Conservation (phyloP, 2,113 vertebrate species). For the Stigmatopora nigra region DNA sequence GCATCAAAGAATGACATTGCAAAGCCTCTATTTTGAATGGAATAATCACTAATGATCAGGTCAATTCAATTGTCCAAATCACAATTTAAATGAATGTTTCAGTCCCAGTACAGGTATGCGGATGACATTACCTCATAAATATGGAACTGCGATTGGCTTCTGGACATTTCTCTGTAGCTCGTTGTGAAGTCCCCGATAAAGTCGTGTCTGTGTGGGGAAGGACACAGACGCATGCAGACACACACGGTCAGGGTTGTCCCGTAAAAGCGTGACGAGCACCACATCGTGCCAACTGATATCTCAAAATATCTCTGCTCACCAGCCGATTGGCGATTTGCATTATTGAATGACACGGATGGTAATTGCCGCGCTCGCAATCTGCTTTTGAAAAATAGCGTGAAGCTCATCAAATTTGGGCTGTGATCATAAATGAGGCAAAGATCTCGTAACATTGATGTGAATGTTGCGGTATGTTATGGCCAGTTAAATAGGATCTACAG, state of each 20-base stretch:
- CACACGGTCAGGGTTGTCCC: not conserved
- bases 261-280: conserved; percentile 1
- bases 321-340: not conserved
- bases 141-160: conserved; percentile 92
- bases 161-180: conserved; percentile 91
- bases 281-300: not conserved
- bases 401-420: not conserved
- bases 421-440: not conserved
- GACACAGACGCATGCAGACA: not conserved
- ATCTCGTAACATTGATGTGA: not conserved
- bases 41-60: too few species aligned
- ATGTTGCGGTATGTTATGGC: too few species aligned
- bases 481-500: too few species aligned
- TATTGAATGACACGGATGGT: not conserved
- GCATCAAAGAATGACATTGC: too few species aligned
- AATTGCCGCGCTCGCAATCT: not conserved
- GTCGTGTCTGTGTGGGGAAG: conserved; percentile 78
- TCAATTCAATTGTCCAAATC: too few species aligned
- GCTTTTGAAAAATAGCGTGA: not conserved
- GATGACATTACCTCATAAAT: conserved; percentile 82
- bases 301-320: not conserved
- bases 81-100: too few species aligned
- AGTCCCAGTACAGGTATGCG: too few species aligned
- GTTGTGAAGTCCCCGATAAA: conserved; percentile 98
- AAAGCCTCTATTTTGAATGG: too few species aligned